Base-by-base conservation (phyloP, 2,797 vertebrate genomes). In the Characodon lateralis region DNA sequence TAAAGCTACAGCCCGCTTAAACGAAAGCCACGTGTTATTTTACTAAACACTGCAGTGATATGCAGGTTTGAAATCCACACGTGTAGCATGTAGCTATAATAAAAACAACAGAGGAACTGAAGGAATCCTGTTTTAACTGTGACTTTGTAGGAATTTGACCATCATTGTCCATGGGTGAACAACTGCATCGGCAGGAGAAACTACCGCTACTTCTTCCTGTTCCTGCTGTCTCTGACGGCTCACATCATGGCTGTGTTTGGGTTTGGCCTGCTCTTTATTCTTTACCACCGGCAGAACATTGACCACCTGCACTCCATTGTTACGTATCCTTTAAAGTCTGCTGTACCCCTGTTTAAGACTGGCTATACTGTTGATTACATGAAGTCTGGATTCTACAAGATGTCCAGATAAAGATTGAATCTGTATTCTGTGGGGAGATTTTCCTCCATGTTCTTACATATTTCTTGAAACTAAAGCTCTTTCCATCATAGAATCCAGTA, bases 131-230 rank as follows among this genome's bases (percentile, higher is more conserved):
- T 35, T 51, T 51, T 35, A 26, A 18, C 48, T 22, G 5, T 73
- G 39, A 24, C n/a, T 2, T 10, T n/a, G 9, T 71, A 99, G 98
- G 98, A 99, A 88, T 99, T 99, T 39, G 98, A 99, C 90, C 98
- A 99, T 82, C 98, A 99, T 93, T 99, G 98, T 87, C 98, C 98
- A 0, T 99, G 98, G 98, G 97, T 99, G 83, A 99, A 99, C 94
- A 99, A 99, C 95, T 99, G 98, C 91, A 99, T 99, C 0, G 98
- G 98, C 80, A 95, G 97, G 78, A 96, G 98, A 86, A 99, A 99
- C 86, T 99, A 99, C 94, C 97, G 98, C 20, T 99, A 99, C 93
- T 99, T 99, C 95, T 99, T 99, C 95, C 97, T 99, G 73, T 99
- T 99, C 94, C 93, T 99, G 78, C 94, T 99, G 63, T 99, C 98